Evolutionary conservation across 2,888 invertebrate genomes (phyloP), one percentile per base, ranked within the genome.

Genomic region (Dorcus parallelipipedus): DNA sequence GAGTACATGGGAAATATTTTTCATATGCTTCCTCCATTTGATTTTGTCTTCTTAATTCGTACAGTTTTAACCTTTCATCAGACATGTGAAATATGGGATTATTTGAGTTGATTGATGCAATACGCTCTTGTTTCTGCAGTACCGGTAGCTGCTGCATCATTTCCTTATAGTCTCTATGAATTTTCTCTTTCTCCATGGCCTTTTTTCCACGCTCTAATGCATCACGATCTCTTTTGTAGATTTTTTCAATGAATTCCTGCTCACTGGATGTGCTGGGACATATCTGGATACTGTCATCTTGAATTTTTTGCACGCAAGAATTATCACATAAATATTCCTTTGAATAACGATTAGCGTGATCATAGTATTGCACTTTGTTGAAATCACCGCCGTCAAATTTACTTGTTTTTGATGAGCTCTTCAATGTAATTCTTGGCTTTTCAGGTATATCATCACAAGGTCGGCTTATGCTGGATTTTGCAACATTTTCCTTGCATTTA

Each of bases 1-100:
- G 67, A 2, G 71, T 68, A 58, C 71, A 69, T 3, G 74, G 74
- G 56, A 75, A 71, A 41, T 71, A 56, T 62, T 79, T 78, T 62
- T 83, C 81, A 60, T 83, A 77, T 0, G 78, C 81, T 42, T 80
- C 77, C 63, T 85, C 83, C 70, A 85, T 78, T 59, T 79, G 78
- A 51, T 76, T 74, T 64, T 85, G 83, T 45, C 78, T 79, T 14
- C 77, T 75, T 8, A 69, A 66, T 41, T 80, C 77, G 26, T 72
- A 65, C 62, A 82, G 79, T 14, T 76, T 76, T 58, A 78, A 74
- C 9, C 82, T 76, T 47, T 77, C 75, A 17, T 79, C 78, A 0
- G 78, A 70, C 72, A 80, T 76, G 52, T 81, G 78, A 61, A 78
- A 73, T 47, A 71, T 74, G 1, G 77, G 74, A 62, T 74, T 76